Evolutionary conservation across 1,140 invertebrate species (phyloP).

Genomic region (Zeugodacus cucurbitae): DNA sequence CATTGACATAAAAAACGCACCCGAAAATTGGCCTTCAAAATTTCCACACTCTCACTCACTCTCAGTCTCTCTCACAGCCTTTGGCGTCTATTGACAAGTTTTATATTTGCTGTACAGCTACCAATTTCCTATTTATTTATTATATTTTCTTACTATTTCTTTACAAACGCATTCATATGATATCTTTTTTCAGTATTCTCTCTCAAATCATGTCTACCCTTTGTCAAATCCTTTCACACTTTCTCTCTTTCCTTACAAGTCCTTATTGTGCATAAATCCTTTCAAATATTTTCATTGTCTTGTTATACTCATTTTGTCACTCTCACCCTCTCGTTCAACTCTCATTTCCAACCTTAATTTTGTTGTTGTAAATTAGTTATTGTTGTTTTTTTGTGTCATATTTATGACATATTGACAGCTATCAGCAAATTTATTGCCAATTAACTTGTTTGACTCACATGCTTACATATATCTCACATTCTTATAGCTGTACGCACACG

Average conservation of each 20-base stretch:
- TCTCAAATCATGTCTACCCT: background rate
- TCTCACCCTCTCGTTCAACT: background rate
- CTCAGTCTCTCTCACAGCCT: too few relatives aligned
- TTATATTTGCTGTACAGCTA: background rate
- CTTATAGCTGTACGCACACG: background rate
- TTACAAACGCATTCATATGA: background rate
- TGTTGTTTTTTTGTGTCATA: background rate
- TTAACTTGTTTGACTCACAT: background rate
- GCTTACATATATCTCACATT: background rate
- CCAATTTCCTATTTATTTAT: background rate
- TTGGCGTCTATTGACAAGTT: background rate
- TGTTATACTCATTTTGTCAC: background rate
- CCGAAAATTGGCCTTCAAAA: background rate
- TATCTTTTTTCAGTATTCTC: background rate
- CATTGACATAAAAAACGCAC: background rate
- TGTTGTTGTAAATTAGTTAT: background rate
- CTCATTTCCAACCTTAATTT: background rate
- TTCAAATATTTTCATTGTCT: background rate
- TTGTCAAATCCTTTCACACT: background rate
- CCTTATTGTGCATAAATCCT: background rate
- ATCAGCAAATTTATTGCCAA: slow-evolving; percentile 15
- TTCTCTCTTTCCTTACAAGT: background rate
- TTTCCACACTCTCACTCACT: too few relatives aligned
- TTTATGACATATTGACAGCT: slow-evolving; percentile 6
- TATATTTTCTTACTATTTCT: background rate